These are phyloP conservation scores for Diploscapter pachys DNA, from an alignment of 1,140 invertebrate species.

Conservation along the genomic window DNA sequence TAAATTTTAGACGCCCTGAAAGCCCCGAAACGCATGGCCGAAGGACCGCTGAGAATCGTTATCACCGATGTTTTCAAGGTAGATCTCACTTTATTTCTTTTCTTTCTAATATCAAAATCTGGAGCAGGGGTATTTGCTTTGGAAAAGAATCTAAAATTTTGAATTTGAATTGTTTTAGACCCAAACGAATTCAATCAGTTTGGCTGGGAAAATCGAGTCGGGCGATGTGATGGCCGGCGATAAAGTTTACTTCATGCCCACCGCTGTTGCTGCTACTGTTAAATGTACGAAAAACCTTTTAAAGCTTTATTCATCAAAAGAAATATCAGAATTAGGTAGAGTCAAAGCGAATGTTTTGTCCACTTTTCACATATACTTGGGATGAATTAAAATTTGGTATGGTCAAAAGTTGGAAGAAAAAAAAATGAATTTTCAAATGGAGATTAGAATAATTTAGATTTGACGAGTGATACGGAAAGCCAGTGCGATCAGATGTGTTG, in stretches of 20 bases:
- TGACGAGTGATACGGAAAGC: slow-evolving; percentile 6
- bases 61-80: slow-evolving; percentile 87
- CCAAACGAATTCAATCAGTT: slow-evolving; percentile 72
- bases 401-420: too few species aligned
- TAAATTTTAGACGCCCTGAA: slow-evolving; percentile 65
- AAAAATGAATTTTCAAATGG: too few species aligned
- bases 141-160: neutral
- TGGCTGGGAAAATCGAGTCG: slow-evolving; percentile 84
- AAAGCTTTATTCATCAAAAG: slow-evolving; percentile 6
- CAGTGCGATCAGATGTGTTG: slow-evolving; percentile 71
- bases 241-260: slow-evolving; percentile 81
- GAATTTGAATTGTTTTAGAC: slow-evolving; percentile 61
- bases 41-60: slow-evolving; percentile 83
- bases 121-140: too few species aligned
- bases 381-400: too few species aligned
- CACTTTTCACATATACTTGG: neutral
- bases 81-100: neutral
- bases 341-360: slow-evolving; percentile 35
- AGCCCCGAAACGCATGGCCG: slow-evolving; percentile 73
- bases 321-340: neutral
- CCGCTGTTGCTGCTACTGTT: slow-evolving; percentile 73
- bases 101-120: too few species aligned
- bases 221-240: slow-evolving; percentile 80
- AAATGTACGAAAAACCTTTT: slow-evolving; percentile 65
- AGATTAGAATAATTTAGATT: too few species aligned